These are phyloP conservation scores for Argyrosomus japonicus DNA, from an alignment of 2,113 vertebrate genomes.

Conservation along the genomic window DNA sequence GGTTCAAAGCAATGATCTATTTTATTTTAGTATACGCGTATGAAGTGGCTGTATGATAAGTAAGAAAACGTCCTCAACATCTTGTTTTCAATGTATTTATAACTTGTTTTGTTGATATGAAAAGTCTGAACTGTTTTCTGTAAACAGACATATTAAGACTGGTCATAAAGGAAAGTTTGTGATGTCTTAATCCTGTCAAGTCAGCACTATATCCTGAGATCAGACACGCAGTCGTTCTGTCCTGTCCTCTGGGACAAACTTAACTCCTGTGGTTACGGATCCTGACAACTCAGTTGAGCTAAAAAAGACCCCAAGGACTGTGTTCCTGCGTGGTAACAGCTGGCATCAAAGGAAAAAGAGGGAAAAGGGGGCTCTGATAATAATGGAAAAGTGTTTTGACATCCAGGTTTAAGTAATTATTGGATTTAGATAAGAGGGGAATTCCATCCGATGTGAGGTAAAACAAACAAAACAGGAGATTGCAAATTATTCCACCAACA, in stretches of 20 bases:
- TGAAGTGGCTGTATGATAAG: background rate
- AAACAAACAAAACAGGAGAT: slow-evolving; percentile 77
- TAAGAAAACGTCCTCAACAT: background rate
- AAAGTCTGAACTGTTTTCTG: slow-evolving; percentile 23
- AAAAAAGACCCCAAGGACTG: slow-evolving; percentile 53
- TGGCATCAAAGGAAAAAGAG: slow-evolving; percentile 68
- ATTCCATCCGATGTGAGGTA: slow-evolving; percentile 75
- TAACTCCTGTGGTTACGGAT: slow-evolving; percentile 54
- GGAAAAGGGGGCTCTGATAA: slow-evolving; percentile 51
- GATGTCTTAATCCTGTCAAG: slow-evolving; percentile 59
- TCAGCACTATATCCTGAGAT: slow-evolving; percentile 61
- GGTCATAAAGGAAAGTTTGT: slow-evolving; percentile 37
- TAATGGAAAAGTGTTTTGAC: slow-evolving; percentile 81
- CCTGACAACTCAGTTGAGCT: slow-evolving; percentile 67
- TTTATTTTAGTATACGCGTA: background rate
- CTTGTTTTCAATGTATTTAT: background rate
- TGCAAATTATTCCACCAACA: slow-evolving; percentile 67
- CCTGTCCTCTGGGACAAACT: slow-evolving; percentile 40
- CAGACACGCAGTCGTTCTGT: slow-evolving; percentile 50
- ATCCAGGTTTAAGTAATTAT: slow-evolving; percentile 82
- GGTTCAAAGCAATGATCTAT: background rate
- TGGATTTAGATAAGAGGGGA: slow-evolving; percentile 83
- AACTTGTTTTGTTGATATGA: background rate
- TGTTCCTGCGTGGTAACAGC: slow-evolving; percentile 53
- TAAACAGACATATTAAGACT: slow-evolving; percentile 36